phyloP scores from a whole-genome alignment of 2,797 vertebrate species.

The Lindbergichthys nudifrons region DNA sequence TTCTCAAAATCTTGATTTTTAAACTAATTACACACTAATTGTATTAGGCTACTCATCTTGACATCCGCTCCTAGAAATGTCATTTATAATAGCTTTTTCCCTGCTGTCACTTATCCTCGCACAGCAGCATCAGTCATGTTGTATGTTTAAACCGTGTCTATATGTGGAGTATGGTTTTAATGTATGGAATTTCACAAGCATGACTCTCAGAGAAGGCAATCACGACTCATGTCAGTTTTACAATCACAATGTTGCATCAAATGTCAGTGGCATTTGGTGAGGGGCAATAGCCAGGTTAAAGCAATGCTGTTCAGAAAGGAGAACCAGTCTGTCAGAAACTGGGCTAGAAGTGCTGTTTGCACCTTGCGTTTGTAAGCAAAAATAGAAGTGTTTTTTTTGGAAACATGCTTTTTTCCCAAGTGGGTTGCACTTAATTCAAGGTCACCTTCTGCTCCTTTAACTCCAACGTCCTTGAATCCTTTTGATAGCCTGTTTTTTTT shows the following conservation, averaged over 20 bases:
- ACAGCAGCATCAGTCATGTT: background rate
- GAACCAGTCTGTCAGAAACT: background rate
- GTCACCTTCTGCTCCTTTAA: constrained; percentile 11
- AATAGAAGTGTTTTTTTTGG: constrained; percentile 16
- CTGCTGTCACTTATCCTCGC: constrained; percentile 6
- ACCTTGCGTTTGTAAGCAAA: background rate
- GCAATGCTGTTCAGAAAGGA: background rate
- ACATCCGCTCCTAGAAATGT: constrained; percentile 4
- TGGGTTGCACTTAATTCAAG: constrained; percentile 14
- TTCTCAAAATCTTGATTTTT: background rate
- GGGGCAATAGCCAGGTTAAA: background rate
- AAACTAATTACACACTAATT: background rate
- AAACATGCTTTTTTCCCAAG: constrained; percentile 5
- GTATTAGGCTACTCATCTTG: background rate
- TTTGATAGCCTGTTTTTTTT: background rate
- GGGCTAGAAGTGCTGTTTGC: background rate
- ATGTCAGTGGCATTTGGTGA: background rate
- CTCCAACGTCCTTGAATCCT: constrained; percentile 8
- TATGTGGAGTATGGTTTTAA: background rate
- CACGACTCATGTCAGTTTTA: background rate
- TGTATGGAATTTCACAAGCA: background rate
- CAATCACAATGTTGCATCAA: background rate
- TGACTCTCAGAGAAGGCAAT: background rate
- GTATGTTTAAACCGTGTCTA: background rate
- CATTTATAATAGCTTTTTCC: background rate